Evolutionary conservation across 1,140 invertebrate genomes (phyloP), one percentile per base, ranked within the genome.

Genomic region (Caerostris darwini): DNA sequence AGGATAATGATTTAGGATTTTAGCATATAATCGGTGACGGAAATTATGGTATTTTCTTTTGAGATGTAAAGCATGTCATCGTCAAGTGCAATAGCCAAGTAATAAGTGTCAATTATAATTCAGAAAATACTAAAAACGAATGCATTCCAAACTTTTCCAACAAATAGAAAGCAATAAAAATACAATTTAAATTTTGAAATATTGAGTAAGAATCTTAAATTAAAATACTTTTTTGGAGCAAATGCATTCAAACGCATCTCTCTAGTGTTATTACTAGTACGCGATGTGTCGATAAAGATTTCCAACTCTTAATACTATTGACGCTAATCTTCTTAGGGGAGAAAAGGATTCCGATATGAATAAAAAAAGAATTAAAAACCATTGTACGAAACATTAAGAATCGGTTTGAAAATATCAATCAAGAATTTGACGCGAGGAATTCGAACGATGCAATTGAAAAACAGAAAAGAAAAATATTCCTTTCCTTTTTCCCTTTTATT

Each of bases 401-500:
- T 56, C 7, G 64, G 14, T 88, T 88, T 50, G 57, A 61, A 67
- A 34, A 64, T 64, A 88, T 88, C 86, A 58, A 88, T 88, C 50
- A 61, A 8, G 64, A 64, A 88, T 64, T 61, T 67, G 83, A 85
- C 83, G 83, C 14, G 54, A 85, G n/a, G 50, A n/a, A 17, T n/a
- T 57, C 83, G 54, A 17, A 10, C 54, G 64, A 12, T 5, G 3
- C 5, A 10, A 10, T 2, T 1, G 17, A 67, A 67, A 6, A 14
- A 67, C 3, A 14, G 64, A 67, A 67, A 67, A 67, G 64, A 67
- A 67, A 14, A 5, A n/a, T 67, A n/a, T 67, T 67, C 6, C 2
- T 0, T n/a, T 67, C 64, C n/a, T 12, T 67, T 12, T 14, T 12
- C n/a, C n/a, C 12, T n/a, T 12, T 67, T 67, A 34, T 56, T 61